Evolutionary conservation across 1,140 invertebrate species (phyloP).

Genomic region (Charaxes varanes): DNA sequence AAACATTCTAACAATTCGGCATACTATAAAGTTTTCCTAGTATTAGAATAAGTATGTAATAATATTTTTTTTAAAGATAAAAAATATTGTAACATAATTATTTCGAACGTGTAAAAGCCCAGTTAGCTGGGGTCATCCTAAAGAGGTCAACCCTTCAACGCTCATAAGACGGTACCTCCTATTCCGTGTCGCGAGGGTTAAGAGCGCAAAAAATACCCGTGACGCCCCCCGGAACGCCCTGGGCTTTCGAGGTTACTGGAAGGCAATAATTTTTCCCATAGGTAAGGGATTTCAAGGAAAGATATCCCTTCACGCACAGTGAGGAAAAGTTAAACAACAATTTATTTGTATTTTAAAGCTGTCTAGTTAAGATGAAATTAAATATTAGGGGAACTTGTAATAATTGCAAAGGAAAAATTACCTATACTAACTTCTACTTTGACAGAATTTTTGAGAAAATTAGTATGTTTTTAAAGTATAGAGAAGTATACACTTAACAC

Average conservation of each 20-base stretch:
- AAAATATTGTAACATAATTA: too few species aligned
- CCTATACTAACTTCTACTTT: too few species aligned
- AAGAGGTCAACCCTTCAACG: slow-evolving; percentile 54
- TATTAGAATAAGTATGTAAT: neutral
- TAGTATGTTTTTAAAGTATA: too few species aligned
- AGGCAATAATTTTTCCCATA: slow-evolving; percentile 19
- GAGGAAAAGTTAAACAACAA: too few species aligned
- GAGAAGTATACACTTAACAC: too few species aligned
- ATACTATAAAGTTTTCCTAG: neutral
- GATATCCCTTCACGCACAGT: neutral
- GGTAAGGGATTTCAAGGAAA: slow-evolving; percentile 16
- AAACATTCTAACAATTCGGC: too few species aligned
- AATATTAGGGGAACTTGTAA: too few species aligned
- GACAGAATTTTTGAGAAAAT: too few species aligned
- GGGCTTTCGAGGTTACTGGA: slow-evolving; percentile 4
- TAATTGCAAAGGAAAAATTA: too few species aligned
- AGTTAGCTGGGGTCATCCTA: slow-evolving; percentile 18
- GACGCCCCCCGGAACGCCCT: slow-evolving; percentile 15
- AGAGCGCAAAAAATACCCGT: slow-evolving; percentile 52
- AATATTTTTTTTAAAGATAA: neutral
- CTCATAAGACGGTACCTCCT: slow-evolving; percentile 53
- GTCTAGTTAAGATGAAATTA: too few species aligned
- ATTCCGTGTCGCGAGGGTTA: slow-evolving; percentile 54
- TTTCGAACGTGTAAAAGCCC: slow-evolving; percentile 12
- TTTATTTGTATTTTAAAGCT: too few species aligned